Conservation (phyloP, 1,140 invertebrate genomes). For the Coenobita brevimanus region DNA sequence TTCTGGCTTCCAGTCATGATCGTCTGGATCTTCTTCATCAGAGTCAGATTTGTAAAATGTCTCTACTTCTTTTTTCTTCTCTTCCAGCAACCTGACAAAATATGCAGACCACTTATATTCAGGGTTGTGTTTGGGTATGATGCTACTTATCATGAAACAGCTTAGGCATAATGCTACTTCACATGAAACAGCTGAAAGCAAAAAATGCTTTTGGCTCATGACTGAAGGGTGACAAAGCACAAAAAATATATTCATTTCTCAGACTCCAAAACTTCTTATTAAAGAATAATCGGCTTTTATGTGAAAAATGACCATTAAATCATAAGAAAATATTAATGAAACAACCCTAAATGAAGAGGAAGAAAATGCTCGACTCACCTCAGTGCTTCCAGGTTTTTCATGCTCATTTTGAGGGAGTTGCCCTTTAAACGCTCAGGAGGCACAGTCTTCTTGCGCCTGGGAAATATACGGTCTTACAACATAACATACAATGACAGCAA, state of each 20-base stretch:
- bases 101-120: conserved; percentile 74
- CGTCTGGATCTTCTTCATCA: conserved; percentile 71
- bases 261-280: neutral
- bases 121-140: neutral
- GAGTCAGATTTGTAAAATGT: conserved; percentile 79
- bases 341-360: neutral
- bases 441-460: conserved; percentile 35
- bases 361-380: conserved; percentile 33
- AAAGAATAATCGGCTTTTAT: neutral
- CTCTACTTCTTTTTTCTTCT: conserved; percentile 78
- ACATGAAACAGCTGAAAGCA: too few species aligned
- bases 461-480: too few species aligned
- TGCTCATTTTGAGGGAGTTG: conserved; percentile 50
- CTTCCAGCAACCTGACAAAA: conserved; percentile 70
- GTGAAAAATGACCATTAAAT: neutral
- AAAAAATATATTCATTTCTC: too few species aligned
- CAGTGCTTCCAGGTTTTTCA: conserved; percentile 48
- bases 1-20: conserved; percentile 30
- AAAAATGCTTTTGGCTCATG: too few species aligned
- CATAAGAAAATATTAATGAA: conserved; percentile 7
- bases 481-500: too few species aligned
- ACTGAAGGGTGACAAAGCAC: too few species aligned
- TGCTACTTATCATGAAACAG: neutral
- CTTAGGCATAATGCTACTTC: neutral
- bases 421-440: neutral